Percentiles rank a stretch among this genome's conserved stretches.
These are phyloP conservation scores for Tenualosa ilisha DNA, from an alignment of 2,797 vertebrate species.

Conservation along the genomic window DNA sequence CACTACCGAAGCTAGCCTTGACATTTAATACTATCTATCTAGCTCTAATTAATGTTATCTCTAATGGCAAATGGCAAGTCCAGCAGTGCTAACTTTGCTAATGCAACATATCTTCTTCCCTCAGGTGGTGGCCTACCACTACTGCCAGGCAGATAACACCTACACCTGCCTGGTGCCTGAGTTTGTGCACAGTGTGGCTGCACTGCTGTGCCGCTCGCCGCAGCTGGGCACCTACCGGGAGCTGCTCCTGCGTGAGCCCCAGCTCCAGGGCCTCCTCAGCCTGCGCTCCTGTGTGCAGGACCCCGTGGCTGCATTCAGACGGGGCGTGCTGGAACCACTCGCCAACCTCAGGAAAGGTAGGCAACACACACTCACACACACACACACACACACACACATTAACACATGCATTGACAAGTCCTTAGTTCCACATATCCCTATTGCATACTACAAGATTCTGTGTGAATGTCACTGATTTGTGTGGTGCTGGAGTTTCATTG, in stretches of 20 bases:
- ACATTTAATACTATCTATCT: not conserved
- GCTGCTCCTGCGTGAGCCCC: slow-evolving; percentile 85
- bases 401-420: not conserved
- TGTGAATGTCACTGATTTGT: not conserved
- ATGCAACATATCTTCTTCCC: not conserved
- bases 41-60: no score
- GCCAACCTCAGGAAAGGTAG: slow-evolving; percentile 84
- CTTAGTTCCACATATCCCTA: no score
- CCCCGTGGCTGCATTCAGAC: slow-evolving; percentile 85
- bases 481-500: not conserved
- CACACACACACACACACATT: slow-evolving; percentile 20
- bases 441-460: not conserved
- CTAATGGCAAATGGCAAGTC: no score
- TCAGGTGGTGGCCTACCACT: slow-evolving; percentile 97
- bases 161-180: slow-evolving; percentile 98
- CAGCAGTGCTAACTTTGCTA: not conserved
- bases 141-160: slow-evolving; percentile 97
- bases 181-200: slow-evolving; percentile 95
- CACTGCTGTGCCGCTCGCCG: slow-evolving; percentile 87
- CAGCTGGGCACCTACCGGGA: slow-evolving; percentile 86
- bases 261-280: slow-evolving; percentile 90
- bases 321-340: slow-evolving; percentile 90
- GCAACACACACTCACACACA: not conserved
- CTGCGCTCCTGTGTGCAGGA: slow-evolving; percentile 98
- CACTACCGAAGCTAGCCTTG: not conserved